Evolutionary conservation across 2,113 vertebrate species (phyloP).

Genomic region (Alces alces): DNA sequence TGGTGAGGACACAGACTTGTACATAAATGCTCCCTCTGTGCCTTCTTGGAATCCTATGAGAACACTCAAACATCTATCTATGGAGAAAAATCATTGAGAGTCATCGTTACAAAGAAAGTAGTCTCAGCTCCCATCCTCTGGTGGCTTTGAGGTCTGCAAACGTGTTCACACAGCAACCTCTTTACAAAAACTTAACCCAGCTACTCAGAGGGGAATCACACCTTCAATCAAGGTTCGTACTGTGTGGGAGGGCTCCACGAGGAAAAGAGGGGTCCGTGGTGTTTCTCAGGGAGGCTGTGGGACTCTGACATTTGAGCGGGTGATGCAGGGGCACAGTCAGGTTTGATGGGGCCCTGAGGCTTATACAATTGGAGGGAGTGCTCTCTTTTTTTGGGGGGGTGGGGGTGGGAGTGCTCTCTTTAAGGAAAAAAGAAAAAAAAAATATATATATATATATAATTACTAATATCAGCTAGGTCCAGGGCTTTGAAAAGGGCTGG

Average conservation of each 20-base stretch:
- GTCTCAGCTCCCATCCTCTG: not conserved
- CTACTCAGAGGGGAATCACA: slow-evolving; percentile 33
- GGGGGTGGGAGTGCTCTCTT: not conserved
- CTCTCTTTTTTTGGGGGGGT: not conserved
- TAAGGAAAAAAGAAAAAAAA: not conserved
- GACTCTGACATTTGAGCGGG: not conserved
- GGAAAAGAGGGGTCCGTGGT: not conserved
- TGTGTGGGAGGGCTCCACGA: not conserved
- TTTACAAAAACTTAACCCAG: slow-evolving; percentile 63
- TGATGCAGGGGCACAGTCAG: not conserved
- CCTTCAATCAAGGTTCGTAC: not conserved
- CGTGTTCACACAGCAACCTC: slow-evolving; percentile 51
- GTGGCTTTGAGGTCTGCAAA: slow-evolving; percentile 68
- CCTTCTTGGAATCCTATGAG: not conserved
- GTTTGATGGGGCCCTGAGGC: not conserved
- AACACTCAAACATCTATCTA: not conserved
- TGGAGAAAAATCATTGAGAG: slow-evolving; percentile 24
- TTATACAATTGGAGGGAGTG: not conserved
- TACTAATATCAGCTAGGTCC: not conserved
- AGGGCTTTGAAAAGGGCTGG: not conserved
- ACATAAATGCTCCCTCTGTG: not conserved
- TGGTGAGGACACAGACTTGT: not conserved
- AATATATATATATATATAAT: not conserved
- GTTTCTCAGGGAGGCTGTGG: not conserved
- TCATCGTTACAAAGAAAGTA: slow-evolving; percentile 40